Base-by-base conservation (phyloP, 2,797 vertebrate species). In the Luscinia luscinia region DNA sequence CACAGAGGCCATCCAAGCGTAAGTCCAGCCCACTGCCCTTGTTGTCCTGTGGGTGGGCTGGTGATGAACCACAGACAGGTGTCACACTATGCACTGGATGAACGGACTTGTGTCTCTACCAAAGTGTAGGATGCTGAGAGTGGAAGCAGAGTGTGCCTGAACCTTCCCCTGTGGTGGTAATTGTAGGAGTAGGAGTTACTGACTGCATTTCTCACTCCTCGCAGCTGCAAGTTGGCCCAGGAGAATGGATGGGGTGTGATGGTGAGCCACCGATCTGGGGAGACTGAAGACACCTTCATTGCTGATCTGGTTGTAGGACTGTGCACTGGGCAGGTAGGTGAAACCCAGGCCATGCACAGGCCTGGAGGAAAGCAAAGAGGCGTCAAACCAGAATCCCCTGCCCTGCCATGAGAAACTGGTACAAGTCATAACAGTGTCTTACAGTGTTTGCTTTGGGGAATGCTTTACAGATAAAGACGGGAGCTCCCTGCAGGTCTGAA, bases 181-280 rank as follows among this genome's bases (percentile, higher is more conserved):
- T 20, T 75, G 28, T 8, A 87, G 38, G 66, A 80, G 46, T n/a
- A 57, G 45, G 57, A 87, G 28, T 24, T 73, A 23, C 63, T 68
- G 49, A 85, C 30, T 26, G n/a, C 32, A 12, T 85, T 89, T 57
- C 61, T 81, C 11, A 2, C 22, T 90, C 51, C 52, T 63, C 79
- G 76, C 96, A 99, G 99, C 91, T 99, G 99, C 97, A 99, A 99
- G 90, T 81, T 99, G 97, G 99, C 99, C 78, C 99, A 99, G 97
- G 98, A 99, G 97, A 99, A 99, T 0, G 98, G 99, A 95, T 99
- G 99, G 99, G 99, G 99, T 3, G 99, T 99, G 96, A 99, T 99
- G 99, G 99, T 99, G 96, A 99, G 99, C 94, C 99, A 99, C 78
- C 98, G 99, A 91, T 99, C 99, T 5, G 99, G 99, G 87, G 99